A percentile compares a stretch with the other conserved stretches of the same genome.
Conservation (phyloP, 1,140 invertebrate species). For the Maniola jurtina region DNA sequence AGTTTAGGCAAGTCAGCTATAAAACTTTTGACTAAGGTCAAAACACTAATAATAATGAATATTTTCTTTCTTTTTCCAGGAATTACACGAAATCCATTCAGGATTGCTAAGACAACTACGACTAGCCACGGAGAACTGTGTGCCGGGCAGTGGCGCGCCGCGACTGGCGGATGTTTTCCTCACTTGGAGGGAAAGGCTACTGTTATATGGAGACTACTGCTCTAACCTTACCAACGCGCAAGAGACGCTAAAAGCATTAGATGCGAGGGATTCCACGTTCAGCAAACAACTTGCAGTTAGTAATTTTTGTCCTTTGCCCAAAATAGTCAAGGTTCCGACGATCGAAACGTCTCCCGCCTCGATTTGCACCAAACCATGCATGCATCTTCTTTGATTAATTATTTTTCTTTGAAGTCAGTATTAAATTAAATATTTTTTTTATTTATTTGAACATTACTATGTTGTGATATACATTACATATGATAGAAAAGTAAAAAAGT, state of each 20-base stretch:
- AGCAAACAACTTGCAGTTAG: constrained; percentile 58
- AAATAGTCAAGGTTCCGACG: background rate
- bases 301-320: background rate
- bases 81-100: constrained; percentile 92
- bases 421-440: no score
- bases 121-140: constrained; percentile 81
- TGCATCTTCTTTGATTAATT: no score
- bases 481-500: no score
- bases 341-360: no score
- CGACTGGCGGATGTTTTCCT: constrained; percentile 89
- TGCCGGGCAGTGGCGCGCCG: constrained; percentile 62
- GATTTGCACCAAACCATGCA: no score
- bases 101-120: constrained; percentile 89
- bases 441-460: no score
- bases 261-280: constrained; percentile 60
- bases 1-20: no score
- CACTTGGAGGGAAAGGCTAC: constrained; percentile 92
- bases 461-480: no score
- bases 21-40: no score
- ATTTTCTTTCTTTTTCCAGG: constrained; percentile 71
- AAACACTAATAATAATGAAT: background rate
- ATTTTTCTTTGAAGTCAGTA: no score
- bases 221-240: constrained; percentile 88
- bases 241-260: constrained; percentile 61
- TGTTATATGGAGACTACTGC: constrained; percentile 97